Evolutionary conservation across 2,113 vertebrate genomes (phyloP).

Genomic region (Clarias magur): DNA sequence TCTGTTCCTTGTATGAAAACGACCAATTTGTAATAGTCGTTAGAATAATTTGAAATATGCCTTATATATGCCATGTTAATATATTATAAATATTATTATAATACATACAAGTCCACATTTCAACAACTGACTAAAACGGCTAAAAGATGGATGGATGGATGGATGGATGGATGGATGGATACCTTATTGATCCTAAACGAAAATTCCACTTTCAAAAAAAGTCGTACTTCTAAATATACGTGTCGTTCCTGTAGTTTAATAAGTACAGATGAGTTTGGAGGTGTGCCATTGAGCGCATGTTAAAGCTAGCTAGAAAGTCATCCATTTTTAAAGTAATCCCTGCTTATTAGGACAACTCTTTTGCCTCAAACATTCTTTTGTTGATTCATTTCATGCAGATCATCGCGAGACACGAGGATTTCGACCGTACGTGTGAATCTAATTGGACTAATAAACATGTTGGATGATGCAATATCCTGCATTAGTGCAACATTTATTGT

Average conservation of each 20-base stretch:
- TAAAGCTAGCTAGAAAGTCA: not conserved
- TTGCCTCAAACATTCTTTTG: not conserved
- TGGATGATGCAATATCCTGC: not conserved
- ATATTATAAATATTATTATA: too few species aligned
- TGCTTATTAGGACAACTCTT: not conserved
- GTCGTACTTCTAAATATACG: not conserved
- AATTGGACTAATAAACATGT: not conserved
- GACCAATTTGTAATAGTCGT: too few species aligned
- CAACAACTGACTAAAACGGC: not conserved
- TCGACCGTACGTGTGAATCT: not conserved
- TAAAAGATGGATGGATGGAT: too few species aligned
- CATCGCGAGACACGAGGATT: not conserved
- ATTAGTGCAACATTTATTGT: not conserved
- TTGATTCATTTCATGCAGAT: not conserved
- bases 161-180: too few species aligned
- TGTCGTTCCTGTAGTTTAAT: not conserved
- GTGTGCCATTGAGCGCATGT: not conserved
- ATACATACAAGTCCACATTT: too few species aligned
- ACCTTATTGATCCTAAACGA: too few species aligned
- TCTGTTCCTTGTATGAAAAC: too few species aligned
- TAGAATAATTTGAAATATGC: too few species aligned
- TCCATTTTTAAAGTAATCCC: not conserved
- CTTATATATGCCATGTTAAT: too few species aligned
- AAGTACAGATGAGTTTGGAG: not conserved
- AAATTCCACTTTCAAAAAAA: too few species aligned